Base-by-base conservation (phyloP, 2,888 invertebrate genomes). In the Lasioglossum vierecki region DNA sequence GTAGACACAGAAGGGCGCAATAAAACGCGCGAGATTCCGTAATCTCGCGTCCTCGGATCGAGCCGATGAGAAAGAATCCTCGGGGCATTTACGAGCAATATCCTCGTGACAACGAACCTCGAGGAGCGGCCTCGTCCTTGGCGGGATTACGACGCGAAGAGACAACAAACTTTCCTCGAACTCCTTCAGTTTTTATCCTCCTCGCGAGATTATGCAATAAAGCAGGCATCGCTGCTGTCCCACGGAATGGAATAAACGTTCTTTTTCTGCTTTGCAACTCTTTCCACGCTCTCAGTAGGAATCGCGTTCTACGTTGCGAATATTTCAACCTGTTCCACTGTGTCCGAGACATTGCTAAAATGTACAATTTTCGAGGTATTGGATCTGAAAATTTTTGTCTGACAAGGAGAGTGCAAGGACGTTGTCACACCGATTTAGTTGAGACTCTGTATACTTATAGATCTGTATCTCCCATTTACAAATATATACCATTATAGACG, bases 231-330 rank as follows among this genome's bases (percentile, higher is more conserved):
- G 49, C 44, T 26, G 82, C 68, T 49, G 84, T 77, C 70, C 63
- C 73, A 60, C 49, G 81, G 74, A 83, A 86, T 66, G 83, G 60
- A 82, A 88, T 88, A 90, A 90, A 89, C 76, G 9, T 53, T 9
- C 46, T 35, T 63, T 78, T 41, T 13, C 71, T 39, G 13, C 1
- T 30, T 26, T 26, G 26, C 57, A 44, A 6, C 39, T n/a, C 39
- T 53, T 68, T 53, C 9, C 53, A 26, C 0, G 8, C 39, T 35
- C n/a, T 57, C 22, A 2, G 2, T 53, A 22, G 0, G 73, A 84
- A 82, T 80, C 15, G 15, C 30, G 57, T 82, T 79, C 76, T 35
- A 15, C 72, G 30, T n/a, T 11, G 81, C 26, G 80, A 88, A 89
- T 88, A 87, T 89, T 87, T 84, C 71, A 79, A 86, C 80, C 22